Base-by-base conservation (phyloP, 2,797 vertebrate species). In the Pseudomugil tenellus region DNA sequence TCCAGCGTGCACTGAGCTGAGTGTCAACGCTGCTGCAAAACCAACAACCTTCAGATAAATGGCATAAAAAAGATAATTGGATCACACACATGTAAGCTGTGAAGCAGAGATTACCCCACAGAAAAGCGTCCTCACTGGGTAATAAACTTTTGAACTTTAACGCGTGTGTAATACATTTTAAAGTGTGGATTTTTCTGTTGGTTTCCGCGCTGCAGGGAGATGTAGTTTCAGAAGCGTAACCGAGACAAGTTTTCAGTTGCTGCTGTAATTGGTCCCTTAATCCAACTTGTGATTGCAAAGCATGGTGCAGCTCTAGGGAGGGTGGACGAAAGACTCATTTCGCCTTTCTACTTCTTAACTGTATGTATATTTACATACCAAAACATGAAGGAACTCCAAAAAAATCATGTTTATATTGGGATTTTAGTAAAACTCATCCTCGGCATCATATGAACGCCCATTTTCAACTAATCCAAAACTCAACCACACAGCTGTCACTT, bases 201-300 rank as follows among this genome's bases (percentile, higher is more conserved):
- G 43, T 63, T 61, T 60, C 60, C 69, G 25, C 37, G 65, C 57
- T 60, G 29, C 21, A 37, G 28, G 16, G 7, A 54, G 21, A 55
- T 29, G 32, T 4, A 8, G 53, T 56, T 71, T 29, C 28, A 67
- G 70, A 39, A 43, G 46, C 35, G 67, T 59, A 46, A 84, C 71
- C 83, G 56, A 75, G 49, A 57, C 32, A 48, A 26, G 35, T 62
- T 63, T 54, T 80, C 46, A 72, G 63, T 46, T 23, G 79, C 68
- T 17, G 26, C 63, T 74, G 29, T 90, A 86, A 90, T 87, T 90
- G 85, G 53, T 85, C 79, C 66, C 81, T 72, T 62, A 80, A 79
- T 89, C 75, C 80, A 80, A 87, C 74, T 54, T 61, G 66, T 71
- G 71, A 84, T 74, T 72, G 74, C 67, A 67, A 29, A 79, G 59